Evolutionary conservation across 2,113 vertebrate species (phyloP).

Genomic region (Marmota monax): DNA sequence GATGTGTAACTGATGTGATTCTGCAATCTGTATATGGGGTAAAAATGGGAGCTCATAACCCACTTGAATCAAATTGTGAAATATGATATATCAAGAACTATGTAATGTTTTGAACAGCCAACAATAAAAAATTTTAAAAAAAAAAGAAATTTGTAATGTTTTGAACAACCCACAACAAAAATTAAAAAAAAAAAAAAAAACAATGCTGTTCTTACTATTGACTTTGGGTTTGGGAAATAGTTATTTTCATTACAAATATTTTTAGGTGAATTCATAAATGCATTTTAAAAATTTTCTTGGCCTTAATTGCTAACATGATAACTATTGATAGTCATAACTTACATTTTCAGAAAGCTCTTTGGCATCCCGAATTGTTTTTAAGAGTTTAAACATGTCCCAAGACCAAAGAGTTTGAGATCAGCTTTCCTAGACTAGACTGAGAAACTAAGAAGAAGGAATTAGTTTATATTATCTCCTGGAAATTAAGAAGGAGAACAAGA

Average conservation of each 20-base stretch:
- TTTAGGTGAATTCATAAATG: neutral
- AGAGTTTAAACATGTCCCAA: neutral
- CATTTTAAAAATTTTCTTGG: neutral
- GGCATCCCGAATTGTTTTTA: neutral
- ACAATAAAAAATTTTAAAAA: too few relatives aligned
- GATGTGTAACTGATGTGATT: too few relatives aligned
- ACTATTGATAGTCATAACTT: neutral
- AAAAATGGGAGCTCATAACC: too few relatives aligned
- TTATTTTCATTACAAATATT: constrained; percentile 29
- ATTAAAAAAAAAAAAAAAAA: too few relatives aligned
- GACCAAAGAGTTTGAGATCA: neutral
- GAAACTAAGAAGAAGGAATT: too few relatives aligned
- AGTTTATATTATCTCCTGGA: neutral
- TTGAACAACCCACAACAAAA: too few relatives aligned
- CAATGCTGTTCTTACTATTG: neutral
- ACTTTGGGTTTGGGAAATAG: neutral
- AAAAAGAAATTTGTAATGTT: too few relatives aligned
- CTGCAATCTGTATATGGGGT: too few relatives aligned
- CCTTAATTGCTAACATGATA: constrained; percentile 2
- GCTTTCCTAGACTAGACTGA: neutral
- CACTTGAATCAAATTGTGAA: too few relatives aligned
- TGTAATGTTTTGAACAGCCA: too few relatives aligned
- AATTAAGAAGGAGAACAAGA: neutral
- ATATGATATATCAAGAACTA: too few relatives aligned
- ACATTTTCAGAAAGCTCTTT: neutral